Conservation (phyloP, 2,113 vertebrate genomes). For the Epinephelus lanceolatus region DNA sequence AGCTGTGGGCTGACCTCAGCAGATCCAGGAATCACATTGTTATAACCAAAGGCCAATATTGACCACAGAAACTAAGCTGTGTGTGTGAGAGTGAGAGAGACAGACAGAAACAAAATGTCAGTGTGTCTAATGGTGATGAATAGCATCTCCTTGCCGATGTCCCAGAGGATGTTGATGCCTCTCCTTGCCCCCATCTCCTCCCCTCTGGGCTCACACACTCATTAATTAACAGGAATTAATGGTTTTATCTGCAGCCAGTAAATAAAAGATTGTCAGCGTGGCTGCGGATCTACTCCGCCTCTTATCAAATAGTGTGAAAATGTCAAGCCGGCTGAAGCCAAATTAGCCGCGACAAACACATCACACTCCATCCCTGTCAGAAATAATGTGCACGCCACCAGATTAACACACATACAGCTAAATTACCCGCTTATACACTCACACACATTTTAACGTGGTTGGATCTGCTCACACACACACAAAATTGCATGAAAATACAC, state of each 20-base stretch:
- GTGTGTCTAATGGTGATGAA: conserved; percentile 82
- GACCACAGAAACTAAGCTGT: background rate
- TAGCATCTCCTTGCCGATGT: conserved; percentile 61
- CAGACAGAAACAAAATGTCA: conserved; percentile 18
- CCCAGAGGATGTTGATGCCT: conserved; percentile 72
- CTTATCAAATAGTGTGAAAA: conserved; percentile 82
- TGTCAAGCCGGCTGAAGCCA: conserved; percentile 75
- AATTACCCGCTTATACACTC: conserved; percentile 9
- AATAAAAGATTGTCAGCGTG: conserved; percentile 81
- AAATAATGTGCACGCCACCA: conserved; percentile 69
- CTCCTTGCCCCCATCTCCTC: conserved; percentile 45
- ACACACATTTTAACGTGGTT: background rate
- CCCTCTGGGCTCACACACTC: conserved; percentile 74
- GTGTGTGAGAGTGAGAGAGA: background rate
- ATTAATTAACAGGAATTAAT: conserved; percentile 85
- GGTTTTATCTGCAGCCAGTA: conserved; percentile 81
- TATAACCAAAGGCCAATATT: conserved; percentile 2
- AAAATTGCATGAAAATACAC: background rate
- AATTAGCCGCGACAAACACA: conserved; percentile 78
- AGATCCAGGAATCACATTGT: background rate
- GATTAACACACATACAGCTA: conserved; percentile 63
- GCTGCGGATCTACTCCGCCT: conserved; percentile 68
- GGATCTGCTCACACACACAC: background rate
- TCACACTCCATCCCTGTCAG: conserved; percentile 77
- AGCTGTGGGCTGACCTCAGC: background rate